Base-by-base conservation (phyloP, 2,888 invertebrate species). In the Eretmocerus hayati region DNA sequence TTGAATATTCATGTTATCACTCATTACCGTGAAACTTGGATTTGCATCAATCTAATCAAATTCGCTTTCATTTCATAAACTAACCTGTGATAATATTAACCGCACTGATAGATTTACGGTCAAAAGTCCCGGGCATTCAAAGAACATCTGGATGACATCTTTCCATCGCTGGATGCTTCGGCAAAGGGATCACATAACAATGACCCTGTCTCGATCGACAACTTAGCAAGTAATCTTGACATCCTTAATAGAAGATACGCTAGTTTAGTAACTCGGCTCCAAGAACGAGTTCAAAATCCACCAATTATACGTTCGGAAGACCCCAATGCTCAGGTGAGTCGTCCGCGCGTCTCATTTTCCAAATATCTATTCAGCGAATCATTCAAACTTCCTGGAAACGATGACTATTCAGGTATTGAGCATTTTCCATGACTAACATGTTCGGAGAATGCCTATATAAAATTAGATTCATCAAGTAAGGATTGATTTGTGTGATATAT, bases 41-140 rank as follows among this genome's bases (percentile, higher is more conserved):
- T n/a, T n/a, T n/a, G n/a, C n/a, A n/a, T n/a, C n/a, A n/a, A n/a
- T n/a, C n/a, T n/a, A n/a, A n/a, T n/a, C n/a, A n/a, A n/a, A n/a
- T n/a, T n/a, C n/a, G 53, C 56, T 63, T 68, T 72, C 75, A 74
- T 65, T 51, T 13, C 54, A 75, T 26, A n/a, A n/a, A n/a, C 71
- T 70, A 72, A 66, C 71, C 72, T 26, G 26, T 26, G 11, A 9
- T 11, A 11, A 26, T 26, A 74, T 74, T 80, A 79, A 81, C 80
- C 74, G 74, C 72, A 75, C 69, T 77, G 74, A 71, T 83, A 91
- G 90, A 88, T 87, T 70, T 88, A 89, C 79, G 85, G 88, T 72
- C 83, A 85, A 69, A 81, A 87, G 66, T 84, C 90, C 71, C 85
- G 87, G 74, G 83, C 85, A 57, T 94, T 87, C 78, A 80, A 83